Evolutionary conservation across 2,888 invertebrate genomes (phyloP), one percentile per base, ranked within the genome.

Genomic region (Pachydiplax longipennis): DNA sequence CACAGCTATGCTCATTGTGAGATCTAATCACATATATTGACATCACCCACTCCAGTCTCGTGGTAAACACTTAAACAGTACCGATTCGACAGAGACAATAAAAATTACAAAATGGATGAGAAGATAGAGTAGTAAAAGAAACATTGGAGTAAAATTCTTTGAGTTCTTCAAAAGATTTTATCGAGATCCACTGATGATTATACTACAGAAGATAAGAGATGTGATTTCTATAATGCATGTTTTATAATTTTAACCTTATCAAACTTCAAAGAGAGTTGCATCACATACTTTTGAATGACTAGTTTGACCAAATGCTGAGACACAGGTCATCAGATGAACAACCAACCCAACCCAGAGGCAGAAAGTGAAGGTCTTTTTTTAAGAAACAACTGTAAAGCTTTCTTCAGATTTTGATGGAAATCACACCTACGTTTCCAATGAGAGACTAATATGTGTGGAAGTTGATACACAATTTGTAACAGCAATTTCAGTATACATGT

Each of bases 1-100:
- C 61, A 83, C 83, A 87, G 61, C 61, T 61, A 87, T 61, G 61
- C 53, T 35, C 87, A 87, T 87, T 61, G 31, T 37, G 58, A 87
- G 35, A 35, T 31, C 61, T 87, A 65, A 87, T 87, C 58, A 31
- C 37, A 87, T 31, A 61, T 15, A 61, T 65, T 40, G 40, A 87
- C n/a, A 87, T 61, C 37, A 61, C 37, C 44, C 44, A 82, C 40
- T 44, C 61, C 61, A 87, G 61, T 87, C 83, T 83, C 61, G 37
- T 61, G 87, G 61, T 87, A 61, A 87, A 31, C 13, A 87, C 35
- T 87, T 31, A 61, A 37, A 87, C 10, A 58, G 35, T 87, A 87
- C 22, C 37, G 22, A 37, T 35, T 87, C 58, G 65, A 87, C 53
- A 65, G n/a, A 87, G 12, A 3, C n/a, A 61, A 37, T 65, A 65